Base-by-base conservation (phyloP, 2,888 invertebrate species). In the Aromia moschata region DNA sequence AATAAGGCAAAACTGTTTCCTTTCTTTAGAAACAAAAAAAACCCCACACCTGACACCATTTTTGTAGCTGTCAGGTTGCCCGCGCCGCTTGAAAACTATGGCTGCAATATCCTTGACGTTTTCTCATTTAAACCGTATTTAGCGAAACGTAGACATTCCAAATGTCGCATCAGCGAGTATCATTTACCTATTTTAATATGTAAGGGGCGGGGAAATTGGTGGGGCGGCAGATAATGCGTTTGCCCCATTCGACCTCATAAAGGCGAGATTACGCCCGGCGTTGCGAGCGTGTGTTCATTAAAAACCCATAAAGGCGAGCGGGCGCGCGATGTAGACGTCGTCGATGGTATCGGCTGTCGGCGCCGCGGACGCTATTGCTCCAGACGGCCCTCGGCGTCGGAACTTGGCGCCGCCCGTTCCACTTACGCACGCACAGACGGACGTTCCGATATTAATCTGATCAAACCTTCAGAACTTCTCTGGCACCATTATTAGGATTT, bases 241-340 rank as follows among this genome's bases (percentile, higher is more conserved):
- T 40, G 52, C 52, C 41, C 41, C 15, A 17, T 30, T 41, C 41
- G 52, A 52, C 52, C 52, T 20, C 52, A 52, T 52, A 52, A 52
- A 52, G 41, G 30, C 41, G 9, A 52, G 40, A 52, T 52, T 52
- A 52, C 52, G 16, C 17, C n/a, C 40, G 52, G 17, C 41, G 40
- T 31, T 38, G 54, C 52, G 55, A 55, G 60, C n/a, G n/a, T 62
- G 70, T 70, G 74, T 77, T 77, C 77, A 78, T 78, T 75, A 77
- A 77, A 77, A 75, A 70, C 70, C 69, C 72, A 74, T 77, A 75
- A 77, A 76, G 72, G 67, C 59, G 65, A 69, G 67, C 65, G 62
- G n/a, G 61, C 55, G 67, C 62, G 56, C 58, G 54, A 62, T 60
- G 67, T 56, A 62, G 65, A 68, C 70, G 70, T 70, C 72, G 71